Evolutionary conservation across 2,888 invertebrate genomes (phyloP).

Genomic region (Coecobrya sp.): DNA sequence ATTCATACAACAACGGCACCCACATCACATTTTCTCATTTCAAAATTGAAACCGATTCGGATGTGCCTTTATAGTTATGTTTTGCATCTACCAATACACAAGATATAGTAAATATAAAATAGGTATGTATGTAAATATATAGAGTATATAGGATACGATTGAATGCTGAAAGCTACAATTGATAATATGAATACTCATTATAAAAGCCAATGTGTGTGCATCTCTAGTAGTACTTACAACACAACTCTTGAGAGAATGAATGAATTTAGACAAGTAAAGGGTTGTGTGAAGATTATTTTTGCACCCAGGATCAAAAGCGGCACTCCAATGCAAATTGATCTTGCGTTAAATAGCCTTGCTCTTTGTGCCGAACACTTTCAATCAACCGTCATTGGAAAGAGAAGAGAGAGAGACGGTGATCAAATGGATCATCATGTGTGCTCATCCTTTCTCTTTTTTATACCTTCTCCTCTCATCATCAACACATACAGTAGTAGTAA

Average conservation of each 20-base stretch:
- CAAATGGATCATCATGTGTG: conserved; percentile 76
- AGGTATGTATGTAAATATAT: background rate
- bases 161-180: background rate
- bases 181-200: conserved; percentile 18
- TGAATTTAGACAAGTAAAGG: conserved; percentile 70
- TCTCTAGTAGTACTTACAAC: conserved; percentile 27
- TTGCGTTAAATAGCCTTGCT: conserved; percentile 84
- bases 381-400: conserved; percentile 69
- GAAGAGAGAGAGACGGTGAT: conserved; percentile 59
- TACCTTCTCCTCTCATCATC: conserved; percentile 53
- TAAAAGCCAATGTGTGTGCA: conserved; percentile 35
- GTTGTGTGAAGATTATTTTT: conserved; percentile 85
- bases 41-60: conserved; percentile 13
- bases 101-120: background rate
- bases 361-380: conserved; percentile 82
- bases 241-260: conserved; percentile 65
- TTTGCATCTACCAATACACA: background rate
- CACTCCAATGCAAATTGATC: conserved; percentile 85
- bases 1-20: background rate
- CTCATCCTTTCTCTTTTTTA: conserved; percentile 70
- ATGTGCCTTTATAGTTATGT: background rate
- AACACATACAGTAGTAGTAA: conserved; percentile 6
- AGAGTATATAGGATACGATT: background rate
- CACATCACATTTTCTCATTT: conserved; percentile 16
- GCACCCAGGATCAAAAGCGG: conserved; percentile 85